Evolutionary conservation across 2,113 vertebrate species (phyloP).

Genomic region (Sprattus sprattus): DNA sequence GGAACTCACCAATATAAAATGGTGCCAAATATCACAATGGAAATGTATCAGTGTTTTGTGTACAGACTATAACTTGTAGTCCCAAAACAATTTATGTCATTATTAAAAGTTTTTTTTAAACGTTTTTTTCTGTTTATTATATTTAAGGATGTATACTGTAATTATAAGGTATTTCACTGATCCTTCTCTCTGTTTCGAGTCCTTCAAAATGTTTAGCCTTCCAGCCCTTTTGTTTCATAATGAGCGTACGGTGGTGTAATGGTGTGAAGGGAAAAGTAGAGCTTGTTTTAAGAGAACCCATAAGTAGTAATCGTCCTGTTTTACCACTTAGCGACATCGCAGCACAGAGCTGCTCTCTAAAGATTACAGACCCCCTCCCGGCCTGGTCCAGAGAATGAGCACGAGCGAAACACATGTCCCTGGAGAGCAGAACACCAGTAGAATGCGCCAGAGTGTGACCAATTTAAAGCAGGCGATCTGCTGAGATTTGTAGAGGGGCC

Average conservation of each 20-base stretch:
- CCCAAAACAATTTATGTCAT: not conserved
- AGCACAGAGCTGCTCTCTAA: not conserved
- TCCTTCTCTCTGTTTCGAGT: not conserved
- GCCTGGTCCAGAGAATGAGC: not conserved
- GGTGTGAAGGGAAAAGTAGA: not conserved
- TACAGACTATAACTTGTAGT: not conserved
- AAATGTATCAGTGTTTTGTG: not conserved
- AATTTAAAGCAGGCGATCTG: slow-evolving; percentile 8
- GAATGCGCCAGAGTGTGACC: not conserved
- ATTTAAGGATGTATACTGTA: not conserved
- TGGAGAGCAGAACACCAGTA: not conserved
- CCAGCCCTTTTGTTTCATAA: not conserved
- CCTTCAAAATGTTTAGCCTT: not conserved
- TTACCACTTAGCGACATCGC: slow-evolving; percentile 22
- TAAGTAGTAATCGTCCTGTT: slow-evolving; percentile 27
- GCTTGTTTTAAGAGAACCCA: not conserved
- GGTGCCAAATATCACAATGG: not conserved
- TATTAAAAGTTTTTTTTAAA: too few species aligned
- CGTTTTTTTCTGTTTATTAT: not conserved
- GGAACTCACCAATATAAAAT: not conserved
- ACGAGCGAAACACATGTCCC: not conserved
- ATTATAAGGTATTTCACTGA: not conserved
- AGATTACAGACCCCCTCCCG: not conserved
- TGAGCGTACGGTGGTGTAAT: not conserved
- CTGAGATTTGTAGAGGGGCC: slow-evolving; percentile 19